Base-by-base conservation (phyloP, 2,113 vertebrate genomes). In the Tinamus guttatus region DNA sequence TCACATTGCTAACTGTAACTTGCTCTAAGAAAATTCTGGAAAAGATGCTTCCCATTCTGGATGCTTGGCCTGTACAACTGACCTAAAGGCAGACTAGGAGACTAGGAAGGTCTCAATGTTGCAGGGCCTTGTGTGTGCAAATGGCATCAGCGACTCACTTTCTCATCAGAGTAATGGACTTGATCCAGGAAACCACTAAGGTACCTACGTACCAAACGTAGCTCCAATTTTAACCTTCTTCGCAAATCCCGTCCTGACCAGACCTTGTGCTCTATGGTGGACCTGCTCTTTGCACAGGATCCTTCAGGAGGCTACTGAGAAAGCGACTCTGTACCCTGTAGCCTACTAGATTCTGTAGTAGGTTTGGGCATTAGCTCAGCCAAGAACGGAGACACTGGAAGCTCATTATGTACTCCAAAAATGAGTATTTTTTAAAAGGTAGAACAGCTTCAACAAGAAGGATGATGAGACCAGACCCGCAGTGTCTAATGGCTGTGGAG, bases 31-130 rank as follows among this genome's bases (percentile, higher is more conserved):
- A 75, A 85, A 70, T 34, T 81, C n/a, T 52, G 36, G 49, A 89
- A 80, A 93, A 93, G 93, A 60, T 79, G 24, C 5, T 89, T 89
- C 63, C 77, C 36, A 17, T 79, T 90, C 65, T 91, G 34, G 28
- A 79, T 14, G 7, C 80, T 2, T 93, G 58, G 7, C 84, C 76
- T 69, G 24, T n/a, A 34, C 24, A 58, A 43, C 60, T 51, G 77
- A 41, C 78, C 71, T 83, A 63, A 27, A 80, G 89, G 68, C 52
- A 41, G 51, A 59, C 87, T 90, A 45, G 83, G 25, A 89, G 84
- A 76, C 63, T 92, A 43, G 84, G 79, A 92, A 81, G 38, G n/a
- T 41, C 41, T 21, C 47, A 83, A 19, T 25, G 56, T 30, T 79
- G 41, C 21, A 59, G 27, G 54, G 22, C 28, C 62, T 87, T 83